These are phyloP conservation scores for Chymomyza caudatula DNA, from an alignment of 2,888 invertebrate species.

Conservation along the genomic window DNA sequence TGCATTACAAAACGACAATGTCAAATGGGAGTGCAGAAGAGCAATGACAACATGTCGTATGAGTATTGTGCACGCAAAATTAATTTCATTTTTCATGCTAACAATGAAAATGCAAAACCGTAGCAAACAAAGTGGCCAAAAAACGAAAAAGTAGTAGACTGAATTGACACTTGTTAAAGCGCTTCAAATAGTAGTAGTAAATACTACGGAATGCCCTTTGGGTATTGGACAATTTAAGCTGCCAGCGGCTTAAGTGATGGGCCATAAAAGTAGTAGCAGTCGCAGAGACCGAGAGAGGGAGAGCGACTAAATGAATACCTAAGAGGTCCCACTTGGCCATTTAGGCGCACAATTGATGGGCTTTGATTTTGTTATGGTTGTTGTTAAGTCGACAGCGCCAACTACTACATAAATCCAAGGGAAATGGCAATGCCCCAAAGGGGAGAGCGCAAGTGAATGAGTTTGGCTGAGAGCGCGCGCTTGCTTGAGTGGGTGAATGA, in stretches of 20 bases:
- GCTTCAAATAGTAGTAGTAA: background rate
- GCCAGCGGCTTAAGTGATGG: constrained; percentile 29
- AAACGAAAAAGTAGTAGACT: constrained; percentile 50
- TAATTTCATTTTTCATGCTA: constrained; percentile 57
- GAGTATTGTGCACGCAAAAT: constrained; percentile 66
- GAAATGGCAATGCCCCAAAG: constrained; percentile 38
- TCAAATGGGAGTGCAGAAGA: constrained; percentile 30
- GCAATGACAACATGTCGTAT: constrained; percentile 49
- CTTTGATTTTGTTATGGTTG: constrained; percentile 71
- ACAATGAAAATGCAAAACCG: background rate
- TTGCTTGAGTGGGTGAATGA: background rate
- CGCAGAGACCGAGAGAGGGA: no score
- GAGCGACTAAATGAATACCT: constrained; percentile 65
- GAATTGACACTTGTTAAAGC: constrained; percentile 44
- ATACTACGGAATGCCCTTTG: constrained; percentile 2
- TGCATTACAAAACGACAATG: background rate
- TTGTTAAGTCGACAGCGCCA: constrained; percentile 29
- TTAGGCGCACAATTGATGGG: constrained; percentile 72
- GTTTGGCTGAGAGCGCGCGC: constrained; percentile 8
- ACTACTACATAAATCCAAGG: constrained; percentile 24
- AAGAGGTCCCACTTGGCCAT: constrained; percentile 73
- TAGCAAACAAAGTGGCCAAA: constrained; percentile 47
- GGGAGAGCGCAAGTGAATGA: constrained; percentile 26
- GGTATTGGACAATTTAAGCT: constrained; percentile 37
- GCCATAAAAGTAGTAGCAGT: background rate